A percentile compares a stretch with the other conserved stretches of the same genome.
Conservation (phyloP, 2,888 invertebrate genomes). For the Mythimna albipuncta region DNA sequence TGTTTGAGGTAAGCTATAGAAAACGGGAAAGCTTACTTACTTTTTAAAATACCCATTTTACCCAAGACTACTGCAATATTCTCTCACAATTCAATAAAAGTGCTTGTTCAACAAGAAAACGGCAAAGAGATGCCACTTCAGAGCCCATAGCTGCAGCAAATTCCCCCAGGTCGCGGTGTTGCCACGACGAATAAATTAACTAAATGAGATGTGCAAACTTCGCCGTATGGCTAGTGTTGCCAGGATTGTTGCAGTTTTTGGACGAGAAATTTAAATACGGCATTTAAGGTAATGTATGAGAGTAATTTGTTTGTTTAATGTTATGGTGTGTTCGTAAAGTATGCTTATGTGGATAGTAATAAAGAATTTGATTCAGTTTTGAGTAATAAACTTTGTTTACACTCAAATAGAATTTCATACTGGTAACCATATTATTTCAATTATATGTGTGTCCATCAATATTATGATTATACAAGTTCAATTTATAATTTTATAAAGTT, state of each 20-base stretch:
- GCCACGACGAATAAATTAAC: slow-evolving; percentile 62
- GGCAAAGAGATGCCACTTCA: slow-evolving; percentile 40
- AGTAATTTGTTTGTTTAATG: slow-evolving; percentile 51
- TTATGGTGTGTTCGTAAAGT: slow-evolving; percentile 19
- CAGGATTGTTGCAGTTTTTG: slow-evolving; percentile 56
- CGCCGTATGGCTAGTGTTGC: slow-evolving; percentile 54
- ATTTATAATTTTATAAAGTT: too few species aligned
- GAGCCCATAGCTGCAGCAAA: slow-evolving; percentile 42
- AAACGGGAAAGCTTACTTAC: too few species aligned
- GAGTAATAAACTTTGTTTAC: too few species aligned
- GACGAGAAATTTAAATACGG: slow-evolving; percentile 52
- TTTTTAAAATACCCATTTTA: too few species aligned
- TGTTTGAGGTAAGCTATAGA: too few species aligned
- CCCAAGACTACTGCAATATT: neutral
- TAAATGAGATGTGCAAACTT: slow-evolving; percentile 62
- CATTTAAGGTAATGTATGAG: slow-evolving; percentile 53
- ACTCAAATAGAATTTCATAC: too few species aligned
- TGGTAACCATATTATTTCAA: too few species aligned
- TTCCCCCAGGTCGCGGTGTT: slow-evolving; percentile 42
- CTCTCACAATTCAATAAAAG: slow-evolving; percentile 29
- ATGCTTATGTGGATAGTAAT: neutral
- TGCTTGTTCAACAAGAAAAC: slow-evolving; percentile 39
- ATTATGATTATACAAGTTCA: too few species aligned
- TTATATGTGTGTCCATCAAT: too few species aligned
- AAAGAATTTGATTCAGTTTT: neutral